These are phyloP conservation scores for Scaptomyza cyrtandrae DNA, from an alignment of 2,888 invertebrate genomes.

Conservation along the genomic window DNA sequence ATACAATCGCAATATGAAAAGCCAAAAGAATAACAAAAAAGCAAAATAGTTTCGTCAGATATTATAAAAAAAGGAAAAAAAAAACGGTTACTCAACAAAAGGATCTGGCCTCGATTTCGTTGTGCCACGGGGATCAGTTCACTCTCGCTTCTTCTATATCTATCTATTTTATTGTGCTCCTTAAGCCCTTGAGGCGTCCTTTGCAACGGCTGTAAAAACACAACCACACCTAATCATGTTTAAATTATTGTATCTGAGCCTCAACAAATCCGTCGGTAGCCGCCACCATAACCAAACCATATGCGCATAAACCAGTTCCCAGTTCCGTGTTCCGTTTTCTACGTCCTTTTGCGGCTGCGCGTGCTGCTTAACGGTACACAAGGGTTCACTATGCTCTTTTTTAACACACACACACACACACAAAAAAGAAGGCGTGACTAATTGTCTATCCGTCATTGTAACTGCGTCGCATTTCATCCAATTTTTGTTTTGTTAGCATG, in stretches of 20 bases:
- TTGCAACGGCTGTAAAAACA: constrained; percentile 83
- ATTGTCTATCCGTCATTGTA: constrained; percentile 81
- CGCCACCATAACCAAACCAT: constrained; percentile 63
- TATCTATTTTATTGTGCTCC: constrained; percentile 54
- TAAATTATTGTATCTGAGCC: constrained; percentile 82
- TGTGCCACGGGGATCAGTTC: constrained; percentile 61
- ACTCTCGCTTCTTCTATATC: constrained; percentile 41
- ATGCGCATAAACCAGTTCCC: constrained; percentile 80
- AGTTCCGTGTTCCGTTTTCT: constrained; percentile 25
- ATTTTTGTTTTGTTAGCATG: constrained; percentile 40
- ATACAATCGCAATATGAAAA: constrained; percentile 72
- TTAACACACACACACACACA: constrained; percentile 21
- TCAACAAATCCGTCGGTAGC: constrained; percentile 53
- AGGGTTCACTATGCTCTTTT: constrained; percentile 38
- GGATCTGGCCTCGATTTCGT: constrained; percentile 59
- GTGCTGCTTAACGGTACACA: constrained; percentile 58
- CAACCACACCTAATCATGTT: constrained; percentile 84
- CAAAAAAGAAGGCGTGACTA: constrained; percentile 80
- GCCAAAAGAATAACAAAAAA: constrained; percentile 69
- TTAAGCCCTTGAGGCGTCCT: constrained; percentile 77
- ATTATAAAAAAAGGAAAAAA: constrained; percentile 7
- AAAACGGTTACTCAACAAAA: constrained; percentile 18
- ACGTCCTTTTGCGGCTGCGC: constrained; percentile 58
- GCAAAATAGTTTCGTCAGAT: constrained; percentile 30
- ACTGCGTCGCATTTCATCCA: constrained; percentile 54